Conservation (phyloP, 2,888 invertebrate genomes). For the Ferrisia virgata region DNA sequence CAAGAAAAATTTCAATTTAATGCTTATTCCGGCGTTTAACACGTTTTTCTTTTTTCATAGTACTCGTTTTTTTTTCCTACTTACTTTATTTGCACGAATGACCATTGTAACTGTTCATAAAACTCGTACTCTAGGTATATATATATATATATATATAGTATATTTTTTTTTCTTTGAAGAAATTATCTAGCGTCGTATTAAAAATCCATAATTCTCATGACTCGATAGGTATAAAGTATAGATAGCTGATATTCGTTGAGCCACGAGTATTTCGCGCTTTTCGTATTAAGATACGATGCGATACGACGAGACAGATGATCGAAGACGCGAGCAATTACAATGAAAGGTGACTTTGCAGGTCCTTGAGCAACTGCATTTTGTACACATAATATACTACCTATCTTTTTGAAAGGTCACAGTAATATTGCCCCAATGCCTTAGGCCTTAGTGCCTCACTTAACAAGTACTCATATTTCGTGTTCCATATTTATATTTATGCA, state of each 20-base stretch:
- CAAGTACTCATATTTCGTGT: neutral
- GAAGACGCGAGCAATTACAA: neutral
- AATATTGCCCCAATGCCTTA: neutral
- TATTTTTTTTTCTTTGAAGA: neutral
- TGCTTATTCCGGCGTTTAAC: slow-evolving; percentile 4
- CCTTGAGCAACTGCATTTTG: neutral
- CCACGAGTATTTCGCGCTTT: no score
- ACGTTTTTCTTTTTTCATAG: neutral
- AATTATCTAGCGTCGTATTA: neutral
- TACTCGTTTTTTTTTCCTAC: neutral
- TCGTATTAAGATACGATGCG: neutral
- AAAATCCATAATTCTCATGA: neutral
- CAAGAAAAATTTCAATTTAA: neutral
- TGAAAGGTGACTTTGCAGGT: neutral
- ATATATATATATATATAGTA: no score
- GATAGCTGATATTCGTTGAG: no score
- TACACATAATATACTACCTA: neutral
- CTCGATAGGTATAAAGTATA: neutral
- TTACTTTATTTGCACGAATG: neutral
- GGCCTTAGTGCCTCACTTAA: no score
- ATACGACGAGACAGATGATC: no score
- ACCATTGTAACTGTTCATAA: neutral
- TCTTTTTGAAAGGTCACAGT: neutral
- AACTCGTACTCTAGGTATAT: neutral
- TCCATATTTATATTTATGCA: neutral